A percentile compares a stretch with the other conserved stretches of the same genome.
Conservation (phyloP, 2,888 invertebrate species). For the Chloroclystis v-ata region DNA sequence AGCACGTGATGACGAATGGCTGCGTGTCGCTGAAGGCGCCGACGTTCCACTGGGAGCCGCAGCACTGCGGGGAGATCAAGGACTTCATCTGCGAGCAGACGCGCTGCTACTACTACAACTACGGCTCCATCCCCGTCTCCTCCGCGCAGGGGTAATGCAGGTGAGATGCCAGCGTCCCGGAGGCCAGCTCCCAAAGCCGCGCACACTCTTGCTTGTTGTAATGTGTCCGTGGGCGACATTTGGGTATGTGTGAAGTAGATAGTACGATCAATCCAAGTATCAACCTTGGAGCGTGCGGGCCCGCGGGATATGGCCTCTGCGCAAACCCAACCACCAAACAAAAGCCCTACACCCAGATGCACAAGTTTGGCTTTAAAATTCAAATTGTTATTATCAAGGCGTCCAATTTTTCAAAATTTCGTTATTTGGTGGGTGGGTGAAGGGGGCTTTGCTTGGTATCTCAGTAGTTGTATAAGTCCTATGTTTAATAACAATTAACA, state of each 20-base stretch:
- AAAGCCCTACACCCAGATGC: slow-evolving; percentile 75
- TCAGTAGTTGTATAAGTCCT: slow-evolving; percentile 36
- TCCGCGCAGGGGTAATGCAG: slow-evolving; percentile 95
- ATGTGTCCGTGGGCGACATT: slow-evolving; percentile 33
- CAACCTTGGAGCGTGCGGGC: slow-evolving; percentile 62
- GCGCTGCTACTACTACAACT: slow-evolving; percentile 93
- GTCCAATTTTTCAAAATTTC: slow-evolving; percentile 50
- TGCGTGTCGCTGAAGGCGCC: slow-evolving; percentile 89
- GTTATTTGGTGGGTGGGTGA: slow-evolving; percentile 78
- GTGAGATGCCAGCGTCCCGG: slow-evolving; percentile 82
- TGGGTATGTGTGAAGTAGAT: slow-evolving; percentile 35
- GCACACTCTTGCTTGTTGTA: slow-evolving; percentile 37
- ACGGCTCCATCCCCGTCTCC: slow-evolving; percentile 92
- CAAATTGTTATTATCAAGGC: slow-evolving; percentile 16
- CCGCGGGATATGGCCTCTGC: slow-evolving; percentile 74
- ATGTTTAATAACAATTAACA: slow-evolving; percentile 10
- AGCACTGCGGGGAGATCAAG: slow-evolving; percentile 89
- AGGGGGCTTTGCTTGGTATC: slow-evolving; percentile 80
- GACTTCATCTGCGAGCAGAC: slow-evolving; percentile 95
- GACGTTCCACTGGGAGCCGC: slow-evolving; percentile 87
- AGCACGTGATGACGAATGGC: slow-evolving; percentile 80
- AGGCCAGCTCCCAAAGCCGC: slow-evolving; percentile 73
- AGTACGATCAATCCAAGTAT: slow-evolving; percentile 51
- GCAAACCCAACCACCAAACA: slow-evolving; percentile 78
- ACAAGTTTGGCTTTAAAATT: slow-evolving; percentile 43